phyloP scores from a whole-genome alignment of 1,140 invertebrate genomes.

The Heliconius hewitsoni region DNA sequence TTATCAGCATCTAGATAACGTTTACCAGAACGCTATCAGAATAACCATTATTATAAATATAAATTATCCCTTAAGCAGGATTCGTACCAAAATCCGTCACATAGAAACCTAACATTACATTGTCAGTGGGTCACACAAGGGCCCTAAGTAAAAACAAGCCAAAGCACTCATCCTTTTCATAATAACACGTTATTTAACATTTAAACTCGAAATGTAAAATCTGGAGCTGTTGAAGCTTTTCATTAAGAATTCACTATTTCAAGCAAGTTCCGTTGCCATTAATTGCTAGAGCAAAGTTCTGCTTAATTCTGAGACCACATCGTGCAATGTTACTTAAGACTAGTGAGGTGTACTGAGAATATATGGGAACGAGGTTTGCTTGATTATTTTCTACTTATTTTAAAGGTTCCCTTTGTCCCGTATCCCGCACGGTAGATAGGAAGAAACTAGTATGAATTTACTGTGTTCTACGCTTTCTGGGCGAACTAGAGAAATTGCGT shows the following conservation, averaged over 20 bases:
- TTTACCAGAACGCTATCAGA: no score
- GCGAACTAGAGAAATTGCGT: no score
- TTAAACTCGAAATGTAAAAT: not conserved
- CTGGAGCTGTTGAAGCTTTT: slow-evolving; percentile 3
- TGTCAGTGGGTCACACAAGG: not conserved
- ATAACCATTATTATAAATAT: no score
- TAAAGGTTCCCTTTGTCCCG: no score
- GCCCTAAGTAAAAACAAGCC: not conserved
- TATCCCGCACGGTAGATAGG: not conserved
- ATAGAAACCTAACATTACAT: no score
- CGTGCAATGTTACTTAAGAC: not conserved
- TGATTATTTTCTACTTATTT: not conserved
- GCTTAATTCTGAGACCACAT: slow-evolving; percentile 2
- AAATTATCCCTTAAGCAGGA: no score
- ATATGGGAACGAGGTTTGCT: not conserved
- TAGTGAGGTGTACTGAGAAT: not conserved
- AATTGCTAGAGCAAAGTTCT: slow-evolving; percentile 2
- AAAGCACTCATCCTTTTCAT: not conserved
- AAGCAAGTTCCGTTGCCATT: not conserved
- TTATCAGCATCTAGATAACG: no score
- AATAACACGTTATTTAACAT: not conserved
- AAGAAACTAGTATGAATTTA: not conserved
- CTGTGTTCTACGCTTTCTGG: no score
- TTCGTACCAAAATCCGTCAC: no score
- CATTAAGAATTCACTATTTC: slow-evolving; percentile 5